Percentiles rank a stretch among this genome's conserved stretches.
Conservation (phyloP, 2,888 invertebrate genomes). For the Empis livida region DNA sequence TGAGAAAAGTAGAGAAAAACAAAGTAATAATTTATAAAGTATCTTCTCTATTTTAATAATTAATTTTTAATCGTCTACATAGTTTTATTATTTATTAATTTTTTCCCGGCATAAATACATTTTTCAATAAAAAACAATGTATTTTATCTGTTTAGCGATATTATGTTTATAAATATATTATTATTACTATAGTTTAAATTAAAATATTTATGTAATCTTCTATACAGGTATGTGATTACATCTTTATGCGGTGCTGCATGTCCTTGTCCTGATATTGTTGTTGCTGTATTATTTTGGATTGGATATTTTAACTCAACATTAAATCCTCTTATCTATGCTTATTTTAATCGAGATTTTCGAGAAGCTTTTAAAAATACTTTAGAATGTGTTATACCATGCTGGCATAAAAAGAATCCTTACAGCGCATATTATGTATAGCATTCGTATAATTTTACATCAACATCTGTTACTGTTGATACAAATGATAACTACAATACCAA, state of each 20-base stretch:
- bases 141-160: no score
- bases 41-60: no score
- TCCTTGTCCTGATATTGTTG: conserved; percentile 71
- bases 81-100: no score
- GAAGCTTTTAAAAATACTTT: conserved; percentile 90
- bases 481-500: no score
- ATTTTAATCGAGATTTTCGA: conserved; percentile 92
- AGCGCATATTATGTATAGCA: conserved; percentile 37
- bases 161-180: no score
- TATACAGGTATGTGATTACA: conserved; percentile 66
- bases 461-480: no score
- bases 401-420: conserved; percentile 34
- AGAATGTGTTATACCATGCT: conserved; percentile 74
- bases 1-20: no score
- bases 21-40: no score
- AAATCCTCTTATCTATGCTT: conserved; percentile 91
- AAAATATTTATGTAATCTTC: conserved; percentile 1
- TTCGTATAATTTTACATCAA: neutral
- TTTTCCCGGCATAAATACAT: no score
- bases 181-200: no score
- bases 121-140: no score
- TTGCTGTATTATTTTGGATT: conserved; percentile 91
- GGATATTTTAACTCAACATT: conserved; percentile 94
- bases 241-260: conserved; percentile 76
- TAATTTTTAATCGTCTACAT: no score